These are phyloP conservation scores for Paguma larvata DNA, from an alignment of 2,797 vertebrate species.

Conservation along the genomic window DNA sequence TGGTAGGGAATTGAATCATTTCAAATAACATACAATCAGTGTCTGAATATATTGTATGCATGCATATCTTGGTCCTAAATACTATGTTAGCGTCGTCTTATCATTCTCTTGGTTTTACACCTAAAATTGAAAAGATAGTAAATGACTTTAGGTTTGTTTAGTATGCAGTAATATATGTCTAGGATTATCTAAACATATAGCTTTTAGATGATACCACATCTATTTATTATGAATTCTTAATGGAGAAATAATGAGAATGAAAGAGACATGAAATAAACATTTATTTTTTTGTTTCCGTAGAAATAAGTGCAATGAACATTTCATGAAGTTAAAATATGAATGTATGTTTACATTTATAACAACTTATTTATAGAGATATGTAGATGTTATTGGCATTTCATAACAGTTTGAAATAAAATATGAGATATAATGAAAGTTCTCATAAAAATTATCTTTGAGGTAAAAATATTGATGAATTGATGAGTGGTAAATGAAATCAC, in stretches of 20 bases:
- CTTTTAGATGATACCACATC: neutral
- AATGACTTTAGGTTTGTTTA: conserved; percentile 31
- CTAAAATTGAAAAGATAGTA: conserved; percentile 11
- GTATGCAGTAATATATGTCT: neutral
- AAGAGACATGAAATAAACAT: conserved; percentile 7
- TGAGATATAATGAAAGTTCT: conserved; percentile 31
- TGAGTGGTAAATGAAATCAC: conserved; percentile 30
- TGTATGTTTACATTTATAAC: conserved; percentile 38
- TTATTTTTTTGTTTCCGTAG: conserved; percentile 13
- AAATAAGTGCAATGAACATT: neutral
- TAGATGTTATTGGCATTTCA: conserved; percentile 13
- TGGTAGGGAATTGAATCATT: neutral
- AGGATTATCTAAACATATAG: conserved; percentile 37
- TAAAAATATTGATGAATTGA: conserved; percentile 49
- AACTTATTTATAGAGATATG: neutral
- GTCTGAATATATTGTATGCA: conserved; percentile 7
- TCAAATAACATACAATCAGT: neutral
- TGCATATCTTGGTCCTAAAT: neutral
- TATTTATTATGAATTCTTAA: conserved; percentile 37
- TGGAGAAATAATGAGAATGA: neutral
- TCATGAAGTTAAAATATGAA: conserved; percentile 43
- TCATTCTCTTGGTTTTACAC: conserved; percentile 27
- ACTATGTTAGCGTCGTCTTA: neutral
- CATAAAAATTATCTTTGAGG: conserved; percentile 23
- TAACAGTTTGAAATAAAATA: conserved; percentile 56